phyloP scores from a whole-genome alignment of 2,888 invertebrate species.

The Coelogynopora nodosa region DNA sequence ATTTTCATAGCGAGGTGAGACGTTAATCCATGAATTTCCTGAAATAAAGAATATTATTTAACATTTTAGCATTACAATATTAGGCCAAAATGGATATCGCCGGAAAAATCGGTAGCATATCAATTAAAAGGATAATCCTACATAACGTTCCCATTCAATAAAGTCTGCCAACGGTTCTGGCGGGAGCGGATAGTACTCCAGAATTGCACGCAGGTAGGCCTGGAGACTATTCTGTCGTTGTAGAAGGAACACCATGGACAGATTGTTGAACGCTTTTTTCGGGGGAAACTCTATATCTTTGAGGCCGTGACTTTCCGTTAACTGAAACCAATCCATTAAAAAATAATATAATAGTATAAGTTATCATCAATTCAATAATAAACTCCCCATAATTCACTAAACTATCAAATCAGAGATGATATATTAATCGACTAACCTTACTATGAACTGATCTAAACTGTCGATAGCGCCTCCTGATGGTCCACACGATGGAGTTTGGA shows the following conservation, averaged over 20 bases:
- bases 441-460: not conserved
- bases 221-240: constrained; percentile 76
- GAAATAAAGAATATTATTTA: not conserved
- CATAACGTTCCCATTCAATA: constrained; percentile 79
- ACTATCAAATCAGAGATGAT: no score
- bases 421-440: not conserved
- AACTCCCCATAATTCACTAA: no score
- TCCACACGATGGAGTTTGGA: not conserved
- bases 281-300: constrained; percentile 82
- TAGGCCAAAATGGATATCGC: not conserved
- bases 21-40: constrained; percentile 77
- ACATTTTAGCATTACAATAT: not conserved
- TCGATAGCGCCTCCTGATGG: not conserved
- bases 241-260: constrained; percentile 79
- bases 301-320: constrained; percentile 68
- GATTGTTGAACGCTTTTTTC: constrained; percentile 85
- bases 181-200: constrained; percentile 70
- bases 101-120: not conserved
- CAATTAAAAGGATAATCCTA: constrained; percentile 51
- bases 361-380: no score
- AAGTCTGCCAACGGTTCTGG: constrained; percentile 78
- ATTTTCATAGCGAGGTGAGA: constrained; percentile 77
- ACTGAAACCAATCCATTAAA: no score
- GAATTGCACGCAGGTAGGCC: constrained; percentile 72
- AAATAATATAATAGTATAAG: no score